These are phyloP conservation scores for Bilobella aurantiaca DNA, from an alignment of 1,140 invertebrate genomes.

Conservation along the genomic window DNA sequence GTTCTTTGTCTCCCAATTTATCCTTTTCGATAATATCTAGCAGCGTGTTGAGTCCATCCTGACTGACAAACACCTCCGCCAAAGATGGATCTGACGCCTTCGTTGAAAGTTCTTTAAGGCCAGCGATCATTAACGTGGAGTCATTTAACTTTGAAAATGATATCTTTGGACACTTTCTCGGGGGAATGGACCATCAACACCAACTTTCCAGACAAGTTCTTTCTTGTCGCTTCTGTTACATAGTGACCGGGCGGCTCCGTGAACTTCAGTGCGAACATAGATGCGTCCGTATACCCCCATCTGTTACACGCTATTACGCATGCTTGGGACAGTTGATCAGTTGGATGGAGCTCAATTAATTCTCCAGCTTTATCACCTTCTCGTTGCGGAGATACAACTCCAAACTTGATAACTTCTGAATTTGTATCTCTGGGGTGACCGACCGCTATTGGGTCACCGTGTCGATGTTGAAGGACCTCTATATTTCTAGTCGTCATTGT, in stretches of 20 bases:
- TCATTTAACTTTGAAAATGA: constrained; percentile 25
- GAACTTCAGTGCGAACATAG: constrained; percentile 27
- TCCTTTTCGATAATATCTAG: constrained; percentile 30
- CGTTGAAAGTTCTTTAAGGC: constrained; percentile 18
- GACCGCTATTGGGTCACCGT: neutral
- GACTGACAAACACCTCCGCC: constrained; percentile 25
- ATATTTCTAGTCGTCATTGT: neutral
- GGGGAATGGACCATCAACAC: constrained; percentile 25
- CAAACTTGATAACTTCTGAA: constrained; percentile 19
- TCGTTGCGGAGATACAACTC: constrained; percentile 18
- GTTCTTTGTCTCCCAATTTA: constrained; percentile 20
- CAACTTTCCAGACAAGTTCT: constrained; percentile 30
- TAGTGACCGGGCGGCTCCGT: constrained; percentile 23
- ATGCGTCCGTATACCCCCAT: constrained; percentile 29
- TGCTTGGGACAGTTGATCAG: constrained; percentile 20
- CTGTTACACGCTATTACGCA: constrained; percentile 16
- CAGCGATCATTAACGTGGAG: neutral
- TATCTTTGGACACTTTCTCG: constrained; percentile 22
- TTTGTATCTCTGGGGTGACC: constrained; percentile 3
- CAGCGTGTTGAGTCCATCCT: constrained; percentile 20
- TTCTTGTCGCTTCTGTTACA: constrained; percentile 27
- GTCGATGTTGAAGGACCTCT: neutral
- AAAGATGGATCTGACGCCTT: constrained; percentile 26
- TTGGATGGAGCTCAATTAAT: constrained; percentile 13
- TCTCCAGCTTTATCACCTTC: constrained; percentile 27